A percentile compares a stretch with the other conserved stretches of the same genome.
Evolutionary conservation across 92 coral and sea anemone species (phyloP).

Genomic region (Epizoanthus ramosus): DNA sequence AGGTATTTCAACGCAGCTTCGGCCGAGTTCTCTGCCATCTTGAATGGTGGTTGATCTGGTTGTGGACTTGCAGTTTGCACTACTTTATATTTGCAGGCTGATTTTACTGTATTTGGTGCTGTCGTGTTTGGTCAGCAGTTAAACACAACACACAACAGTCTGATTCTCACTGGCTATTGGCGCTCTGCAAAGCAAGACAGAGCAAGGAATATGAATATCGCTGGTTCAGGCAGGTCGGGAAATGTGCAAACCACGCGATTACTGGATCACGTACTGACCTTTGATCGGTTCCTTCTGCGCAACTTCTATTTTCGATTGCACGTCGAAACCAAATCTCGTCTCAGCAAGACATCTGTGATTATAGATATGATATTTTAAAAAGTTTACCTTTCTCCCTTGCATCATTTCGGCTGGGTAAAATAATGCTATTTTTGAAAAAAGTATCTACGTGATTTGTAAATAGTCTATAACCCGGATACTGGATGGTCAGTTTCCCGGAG

Average conservation of each 20-base stretch:
- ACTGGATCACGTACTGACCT: conserved; percentile 1
- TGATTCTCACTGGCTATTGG: no score
- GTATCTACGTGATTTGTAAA: no score
- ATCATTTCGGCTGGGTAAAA: no score
- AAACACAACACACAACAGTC: neutral
- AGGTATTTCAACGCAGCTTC: conserved; percentile 72
- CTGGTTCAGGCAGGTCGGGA: neutral
- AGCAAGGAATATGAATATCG: no score
- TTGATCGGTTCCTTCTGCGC: neutral
- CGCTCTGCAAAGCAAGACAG: no score
- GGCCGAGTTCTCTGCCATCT: conserved; percentile 77
- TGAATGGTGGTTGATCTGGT: neutral
- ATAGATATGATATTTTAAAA: neutral
- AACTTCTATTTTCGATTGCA: neutral
- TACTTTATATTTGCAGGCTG: neutral
- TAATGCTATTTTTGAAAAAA: no score
- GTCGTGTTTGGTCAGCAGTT: neutral
- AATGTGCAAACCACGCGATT: neutral
- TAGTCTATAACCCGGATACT: no score
- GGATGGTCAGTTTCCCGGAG: no score
- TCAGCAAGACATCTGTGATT: neutral
- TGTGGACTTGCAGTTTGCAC: neutral
- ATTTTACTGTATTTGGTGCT: neutral
- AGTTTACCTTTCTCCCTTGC: no score
- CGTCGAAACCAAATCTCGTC: neutral